phyloP scores from a whole-genome alignment of 1,140 invertebrate genomes.

The Philotrypesis tridentata region DNA sequence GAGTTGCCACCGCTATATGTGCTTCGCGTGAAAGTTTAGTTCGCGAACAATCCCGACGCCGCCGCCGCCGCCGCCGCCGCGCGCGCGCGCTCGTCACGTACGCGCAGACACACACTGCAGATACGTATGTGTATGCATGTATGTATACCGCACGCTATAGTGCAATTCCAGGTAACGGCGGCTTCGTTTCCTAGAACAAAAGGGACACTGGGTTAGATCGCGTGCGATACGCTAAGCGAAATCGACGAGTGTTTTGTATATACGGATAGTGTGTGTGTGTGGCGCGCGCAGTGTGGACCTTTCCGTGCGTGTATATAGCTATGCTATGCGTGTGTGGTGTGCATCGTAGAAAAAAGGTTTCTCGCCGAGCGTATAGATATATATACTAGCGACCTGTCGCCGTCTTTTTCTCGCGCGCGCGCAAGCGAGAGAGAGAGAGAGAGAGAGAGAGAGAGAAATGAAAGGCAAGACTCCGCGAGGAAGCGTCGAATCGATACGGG shows the following conservation, averaged over 20 bases:
- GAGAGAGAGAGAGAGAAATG: too few relatives aligned
- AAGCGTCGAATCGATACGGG: conserved; percentile 33
- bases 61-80: too few relatives aligned
- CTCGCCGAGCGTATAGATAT: neutral
- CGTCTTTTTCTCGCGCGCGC: neutral
- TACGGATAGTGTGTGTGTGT: neutral
- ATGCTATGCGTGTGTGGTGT: too few relatives aligned
- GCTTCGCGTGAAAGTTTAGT: conserved; percentile 39
- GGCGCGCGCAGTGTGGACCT: too few relatives aligned
- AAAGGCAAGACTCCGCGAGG: neutral
- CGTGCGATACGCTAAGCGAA: neutral
- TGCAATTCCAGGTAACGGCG: conserved; percentile 11
- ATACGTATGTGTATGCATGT: neutral
- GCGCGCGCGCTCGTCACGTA: conserved; percentile 34
- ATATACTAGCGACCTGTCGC: neutral
- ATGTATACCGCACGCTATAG: neutral
- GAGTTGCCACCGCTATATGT: neutral
- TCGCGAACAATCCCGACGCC: conserved; percentile 25
- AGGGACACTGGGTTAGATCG: neutral
- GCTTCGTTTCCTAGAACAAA: neutral
- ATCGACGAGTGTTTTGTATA: too few relatives aligned
- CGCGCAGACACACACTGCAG: neutral
- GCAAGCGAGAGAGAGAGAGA: too few relatives aligned
- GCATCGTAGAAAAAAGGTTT: conserved; percentile 2
- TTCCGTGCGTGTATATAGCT: too few relatives aligned